phyloP scores from a whole-genome alignment of 2,888 invertebrate genomes.

The Thumatha senex region DNA sequence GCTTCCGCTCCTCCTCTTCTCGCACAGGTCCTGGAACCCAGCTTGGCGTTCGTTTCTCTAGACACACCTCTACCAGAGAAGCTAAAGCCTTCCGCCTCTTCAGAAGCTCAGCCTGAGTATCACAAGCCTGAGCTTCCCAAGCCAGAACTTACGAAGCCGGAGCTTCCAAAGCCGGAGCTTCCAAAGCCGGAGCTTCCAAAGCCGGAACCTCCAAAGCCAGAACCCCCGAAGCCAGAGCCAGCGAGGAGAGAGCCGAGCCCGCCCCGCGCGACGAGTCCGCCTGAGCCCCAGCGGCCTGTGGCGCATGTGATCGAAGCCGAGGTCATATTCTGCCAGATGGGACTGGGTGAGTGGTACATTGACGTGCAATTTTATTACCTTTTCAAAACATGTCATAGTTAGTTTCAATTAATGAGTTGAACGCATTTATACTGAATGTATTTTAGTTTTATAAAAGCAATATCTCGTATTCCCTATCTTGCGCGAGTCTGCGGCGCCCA shows the following conservation, averaged over 20 bases:
- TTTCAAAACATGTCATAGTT: neutral
- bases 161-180: constrained; percentile 28
- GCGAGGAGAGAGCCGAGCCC: constrained; percentile 33
- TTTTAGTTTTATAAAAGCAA: neutral
- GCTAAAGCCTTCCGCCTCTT: constrained; percentile 24
- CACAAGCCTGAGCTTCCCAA: neutral
- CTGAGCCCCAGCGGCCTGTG: constrained; percentile 56
- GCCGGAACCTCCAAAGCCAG: constrained; percentile 41
- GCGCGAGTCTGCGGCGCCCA: constrained; percentile 18
- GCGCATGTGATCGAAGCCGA: constrained; percentile 85
- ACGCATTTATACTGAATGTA: neutral
- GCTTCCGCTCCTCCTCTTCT: constrained; percentile 27
- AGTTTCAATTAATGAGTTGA: neutral
- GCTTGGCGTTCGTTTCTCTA: constrained; percentile 46
- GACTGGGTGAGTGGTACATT: constrained; percentile 82
- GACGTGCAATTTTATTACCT: neutral
- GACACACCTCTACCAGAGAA: constrained; percentile 34
- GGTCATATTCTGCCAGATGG: constrained; percentile 88
- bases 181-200: constrained; percentile 41
- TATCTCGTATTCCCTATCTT: neutral
- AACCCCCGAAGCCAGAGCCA: constrained; percentile 19
- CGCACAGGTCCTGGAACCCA: constrained; percentile 46
- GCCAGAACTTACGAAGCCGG: constrained; percentile 27
- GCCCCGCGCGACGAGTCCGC: constrained; percentile 32
- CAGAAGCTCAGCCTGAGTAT: neutral